A percentile compares a stretch with the other conserved stretches of the same genome.
Conservation (phyloP, 1,140 invertebrate species). For the Atta texana region DNA sequence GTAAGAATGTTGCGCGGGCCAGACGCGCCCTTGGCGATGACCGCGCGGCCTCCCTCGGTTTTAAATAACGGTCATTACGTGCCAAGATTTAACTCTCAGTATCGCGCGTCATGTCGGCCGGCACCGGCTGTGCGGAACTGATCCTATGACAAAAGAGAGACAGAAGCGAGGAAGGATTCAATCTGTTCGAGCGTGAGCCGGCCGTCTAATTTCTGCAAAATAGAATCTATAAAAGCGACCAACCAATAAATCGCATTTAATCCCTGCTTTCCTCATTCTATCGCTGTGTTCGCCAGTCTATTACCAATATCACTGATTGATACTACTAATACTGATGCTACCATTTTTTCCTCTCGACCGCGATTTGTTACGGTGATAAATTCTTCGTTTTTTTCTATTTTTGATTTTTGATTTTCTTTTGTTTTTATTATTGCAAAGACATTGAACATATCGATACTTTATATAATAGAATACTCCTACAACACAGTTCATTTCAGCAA, state of each 20-base stretch:
- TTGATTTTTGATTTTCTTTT: not conserved
- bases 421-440: not conserved
- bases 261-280: not conserved
- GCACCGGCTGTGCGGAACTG: constrained; percentile 24
- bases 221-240: constrained; percentile 47
- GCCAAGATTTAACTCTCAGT: constrained; percentile 46
- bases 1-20: constrained; percentile 55
- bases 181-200: constrained; percentile 29
- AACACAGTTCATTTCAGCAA: too few relatives aligned
- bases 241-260: constrained; percentile 12
- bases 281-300: constrained; percentile 4
- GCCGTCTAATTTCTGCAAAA: constrained; percentile 62
- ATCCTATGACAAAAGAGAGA: constrained; percentile 43
- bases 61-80: constrained; percentile 75
- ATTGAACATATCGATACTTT: not conserved
- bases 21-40: constrained; percentile 52
- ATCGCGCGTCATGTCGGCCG: constrained; percentile 8
- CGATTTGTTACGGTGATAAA: constrained; percentile 20
- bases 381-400: not conserved
- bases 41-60: constrained; percentile 45
- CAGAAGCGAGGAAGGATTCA: constrained; percentile 49
- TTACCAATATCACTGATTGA: constrained; percentile 26
- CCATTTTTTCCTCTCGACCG: not conserved
- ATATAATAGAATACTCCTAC: not conserved
- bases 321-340: constrained; percentile 12